Conservation (phyloP, 2,113 vertebrate genomes). For the Dromaius novaehollandiae region DNA sequence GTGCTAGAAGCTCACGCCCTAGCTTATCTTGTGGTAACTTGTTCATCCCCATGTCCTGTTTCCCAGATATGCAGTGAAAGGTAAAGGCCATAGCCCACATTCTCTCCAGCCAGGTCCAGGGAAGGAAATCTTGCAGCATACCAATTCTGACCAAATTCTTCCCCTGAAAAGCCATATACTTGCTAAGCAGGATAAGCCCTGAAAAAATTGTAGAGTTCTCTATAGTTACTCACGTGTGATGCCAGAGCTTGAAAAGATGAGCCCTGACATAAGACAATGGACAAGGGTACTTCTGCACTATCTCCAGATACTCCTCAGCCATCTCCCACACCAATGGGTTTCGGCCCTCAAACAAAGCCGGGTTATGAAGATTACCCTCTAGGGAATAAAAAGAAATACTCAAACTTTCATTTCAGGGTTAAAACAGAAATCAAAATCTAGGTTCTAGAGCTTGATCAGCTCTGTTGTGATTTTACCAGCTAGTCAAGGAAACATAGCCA, state of each 20-base stretch:
- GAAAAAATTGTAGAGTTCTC: not conserved
- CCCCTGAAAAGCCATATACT: not conserved
- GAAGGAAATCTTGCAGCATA: not conserved
- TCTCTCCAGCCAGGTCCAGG: not conserved
- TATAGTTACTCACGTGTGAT: constrained; percentile 90
- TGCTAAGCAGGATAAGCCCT: not conserved
- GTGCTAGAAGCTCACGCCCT: not conserved
- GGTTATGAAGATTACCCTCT: constrained; percentile 98
- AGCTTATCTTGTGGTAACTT: not conserved
- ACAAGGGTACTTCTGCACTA: constrained; percentile 88
- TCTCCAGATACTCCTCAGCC: constrained; percentile 93
- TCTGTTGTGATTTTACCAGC: not conserved
- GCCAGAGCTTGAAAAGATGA: constrained; percentile 98
- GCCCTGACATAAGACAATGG: constrained; percentile 91
- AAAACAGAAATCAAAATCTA: not conserved
- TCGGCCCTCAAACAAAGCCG: constrained; percentile 91
- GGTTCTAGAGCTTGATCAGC: not conserved
- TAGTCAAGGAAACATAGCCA: not conserved
- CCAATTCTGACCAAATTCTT: not conserved
- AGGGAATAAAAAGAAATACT: not conserved
- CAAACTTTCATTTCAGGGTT: not conserved
- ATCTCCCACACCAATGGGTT: constrained; percentile 95
- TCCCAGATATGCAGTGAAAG: not conserved
- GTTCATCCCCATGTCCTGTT: not conserved
- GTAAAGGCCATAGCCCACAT: not conserved